A percentile compares a stretch with the other conserved stretches of the same genome.
phyloP scores from a whole-genome alignment of 2,113 vertebrate genomes.

The Cryptotis parvus region DNA sequence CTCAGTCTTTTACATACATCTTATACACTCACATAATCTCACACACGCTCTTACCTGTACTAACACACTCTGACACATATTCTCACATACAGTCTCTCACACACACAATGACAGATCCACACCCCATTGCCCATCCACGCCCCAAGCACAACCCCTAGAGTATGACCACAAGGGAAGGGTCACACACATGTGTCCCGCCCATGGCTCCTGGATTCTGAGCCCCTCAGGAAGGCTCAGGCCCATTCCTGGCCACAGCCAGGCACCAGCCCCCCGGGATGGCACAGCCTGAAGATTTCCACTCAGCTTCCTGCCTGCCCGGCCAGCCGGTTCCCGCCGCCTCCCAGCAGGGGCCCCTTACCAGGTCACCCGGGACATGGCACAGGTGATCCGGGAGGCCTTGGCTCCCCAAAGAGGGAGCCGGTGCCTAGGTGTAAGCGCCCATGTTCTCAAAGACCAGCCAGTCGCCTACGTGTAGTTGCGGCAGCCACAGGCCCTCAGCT shows the following conservation, averaged over 20 bases:
- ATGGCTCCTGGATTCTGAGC: background rate
- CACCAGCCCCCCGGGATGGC: background rate
- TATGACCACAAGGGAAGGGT: background rate
- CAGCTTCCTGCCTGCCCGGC: background rate
- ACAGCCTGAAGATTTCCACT: background rate
- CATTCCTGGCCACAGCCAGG: background rate
- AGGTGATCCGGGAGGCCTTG: slow-evolving; percentile 78
- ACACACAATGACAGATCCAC: background rate
- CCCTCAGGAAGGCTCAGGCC: background rate
- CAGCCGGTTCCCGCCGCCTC: background rate
- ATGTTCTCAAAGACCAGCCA: slow-evolving; percentile 90
- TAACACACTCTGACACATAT: too few relatives aligned
- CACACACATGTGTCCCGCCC: background rate
- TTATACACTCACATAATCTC: too few relatives aligned
- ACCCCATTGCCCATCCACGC: too few relatives aligned
- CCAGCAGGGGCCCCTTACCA: slow-evolving; percentile 84
- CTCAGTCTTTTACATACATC: too few relatives aligned
- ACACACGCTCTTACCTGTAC: too few relatives aligned
- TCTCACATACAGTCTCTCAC: too few relatives aligned
- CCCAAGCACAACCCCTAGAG: background rate
- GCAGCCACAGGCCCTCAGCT: slow-evolving; percentile 83
- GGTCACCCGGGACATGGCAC: slow-evolving; percentile 86
- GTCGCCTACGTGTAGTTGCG: slow-evolving; percentile 85
- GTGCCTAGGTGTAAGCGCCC: slow-evolving; percentile 85
- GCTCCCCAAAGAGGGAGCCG: background rate